Conservation (phyloP, 2,113 vertebrate species). For the Apodemus sylvaticus region DNA sequence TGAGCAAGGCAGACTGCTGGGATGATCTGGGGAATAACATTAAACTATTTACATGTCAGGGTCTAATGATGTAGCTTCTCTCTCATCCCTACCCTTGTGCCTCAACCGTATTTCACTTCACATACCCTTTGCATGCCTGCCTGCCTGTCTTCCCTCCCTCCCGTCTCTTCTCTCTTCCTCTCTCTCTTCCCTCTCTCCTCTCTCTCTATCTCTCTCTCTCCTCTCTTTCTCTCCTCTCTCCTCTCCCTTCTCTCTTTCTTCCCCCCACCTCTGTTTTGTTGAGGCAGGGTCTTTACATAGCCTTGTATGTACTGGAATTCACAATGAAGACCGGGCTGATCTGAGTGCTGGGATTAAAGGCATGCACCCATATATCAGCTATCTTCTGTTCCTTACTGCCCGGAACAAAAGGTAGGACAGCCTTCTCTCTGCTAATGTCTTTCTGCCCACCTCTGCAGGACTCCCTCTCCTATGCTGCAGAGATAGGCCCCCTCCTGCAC, state of each 20-base stretch:
- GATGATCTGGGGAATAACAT: not conserved
- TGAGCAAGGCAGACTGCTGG: not conserved
- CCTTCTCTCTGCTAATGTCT: not conserved
- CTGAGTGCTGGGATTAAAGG: not conserved
- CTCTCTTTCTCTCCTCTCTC: too few species aligned
- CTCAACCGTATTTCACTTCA: not conserved
- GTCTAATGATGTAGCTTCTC: not conserved
- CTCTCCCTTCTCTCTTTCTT: too few species aligned
- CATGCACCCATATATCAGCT: not conserved
- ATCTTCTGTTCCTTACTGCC: not conserved
- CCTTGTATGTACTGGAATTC: not conserved
- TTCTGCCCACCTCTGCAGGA: not conserved
- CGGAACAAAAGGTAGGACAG: not conserved
- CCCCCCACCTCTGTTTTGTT: not conserved
- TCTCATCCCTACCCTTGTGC: not conserved
- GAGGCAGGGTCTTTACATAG: not conserved
- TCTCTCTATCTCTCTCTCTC: too few species aligned
- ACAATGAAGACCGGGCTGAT: not conserved
- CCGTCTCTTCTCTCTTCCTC: rapidly evolving
- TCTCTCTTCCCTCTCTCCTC: too few species aligned
- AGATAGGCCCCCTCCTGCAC: not conserved
- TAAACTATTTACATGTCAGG: not conserved
- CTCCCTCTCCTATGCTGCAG: not conserved
- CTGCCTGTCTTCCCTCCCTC: too few species aligned
- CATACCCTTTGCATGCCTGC: too few species aligned